These are phyloP conservation scores for Notechis scutatus DNA, from an alignment of 2,113 vertebrate genomes.

Conservation along the genomic window DNA sequence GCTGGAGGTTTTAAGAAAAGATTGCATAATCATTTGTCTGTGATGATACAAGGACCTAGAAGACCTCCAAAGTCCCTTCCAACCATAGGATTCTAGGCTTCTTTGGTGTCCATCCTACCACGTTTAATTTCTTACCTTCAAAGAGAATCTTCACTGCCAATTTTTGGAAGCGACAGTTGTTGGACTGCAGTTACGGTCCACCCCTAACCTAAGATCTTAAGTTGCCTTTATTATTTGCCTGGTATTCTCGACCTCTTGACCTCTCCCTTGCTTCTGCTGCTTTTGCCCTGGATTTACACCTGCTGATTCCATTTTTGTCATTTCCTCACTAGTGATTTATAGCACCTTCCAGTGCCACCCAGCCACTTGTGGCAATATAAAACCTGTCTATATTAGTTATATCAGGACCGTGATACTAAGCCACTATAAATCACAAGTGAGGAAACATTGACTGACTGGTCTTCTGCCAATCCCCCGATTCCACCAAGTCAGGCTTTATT, in stretches of 20 bases:
- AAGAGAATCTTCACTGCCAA: not conserved
- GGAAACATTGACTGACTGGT: not conserved
- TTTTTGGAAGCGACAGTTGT: not conserved
- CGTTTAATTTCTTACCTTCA: not conserved
- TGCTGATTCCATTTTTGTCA: not conserved
- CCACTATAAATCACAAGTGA: not conserved
- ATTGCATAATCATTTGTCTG: not conserved
- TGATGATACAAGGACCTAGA: not conserved
- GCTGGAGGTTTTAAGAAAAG: not conserved
- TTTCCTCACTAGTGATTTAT: not conserved
- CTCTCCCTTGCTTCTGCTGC: not conserved
- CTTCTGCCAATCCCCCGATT: not conserved
- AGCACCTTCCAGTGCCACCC: not conserved
- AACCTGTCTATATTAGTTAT: not conserved
- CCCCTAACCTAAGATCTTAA: not conserved
- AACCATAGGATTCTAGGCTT: not conserved
- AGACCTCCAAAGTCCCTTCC: not conserved
- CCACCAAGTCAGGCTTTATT: not conserved
- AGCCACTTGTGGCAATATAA: not conserved
- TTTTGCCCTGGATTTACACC: not conserved
- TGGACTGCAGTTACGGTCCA: not conserved
- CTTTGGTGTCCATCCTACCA: not conserved
- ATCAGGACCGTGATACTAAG: not conserved
- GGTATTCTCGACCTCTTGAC: not conserved
- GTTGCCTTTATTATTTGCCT: not conserved